Percentiles rank a stretch among this genome's conserved stretches.
phyloP scores from a whole-genome alignment of 2,113 vertebrate species.

The Paradoxurus hermaphroditus region DNA sequence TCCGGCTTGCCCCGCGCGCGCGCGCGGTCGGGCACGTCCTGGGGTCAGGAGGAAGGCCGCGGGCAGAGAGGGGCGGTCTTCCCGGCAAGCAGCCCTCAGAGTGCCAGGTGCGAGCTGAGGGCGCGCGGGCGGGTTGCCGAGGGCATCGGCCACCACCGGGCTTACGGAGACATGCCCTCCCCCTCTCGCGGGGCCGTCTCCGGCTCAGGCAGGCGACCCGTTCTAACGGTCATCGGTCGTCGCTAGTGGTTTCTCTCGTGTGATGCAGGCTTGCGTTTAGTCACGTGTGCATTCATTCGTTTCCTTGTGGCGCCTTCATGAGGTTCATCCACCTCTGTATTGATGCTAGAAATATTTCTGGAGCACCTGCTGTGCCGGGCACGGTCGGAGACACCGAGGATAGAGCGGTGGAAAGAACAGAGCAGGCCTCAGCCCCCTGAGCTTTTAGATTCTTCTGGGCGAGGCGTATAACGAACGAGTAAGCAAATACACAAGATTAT shows the following conservation, averaged over 20 bases:
- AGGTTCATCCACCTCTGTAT: background rate
- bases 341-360: background rate
- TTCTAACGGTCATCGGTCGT: accelerated
- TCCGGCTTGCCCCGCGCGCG: background rate
- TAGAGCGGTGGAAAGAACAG: background rate
- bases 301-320: background rate
- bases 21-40: too few species aligned
- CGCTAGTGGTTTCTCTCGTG: background rate
- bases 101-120: background rate
- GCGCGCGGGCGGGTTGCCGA: accelerated
- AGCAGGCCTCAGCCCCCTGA: background rate
- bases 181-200: too few species aligned
- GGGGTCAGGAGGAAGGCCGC: background rate
- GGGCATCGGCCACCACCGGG: too few species aligned
- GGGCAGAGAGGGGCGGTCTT: background rate
- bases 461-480: background rate
- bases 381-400: background rate
- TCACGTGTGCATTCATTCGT: background rate
- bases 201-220: background rate
- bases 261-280: background rate
- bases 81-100: background rate
- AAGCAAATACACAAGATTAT: background rate
- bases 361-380: background rate
- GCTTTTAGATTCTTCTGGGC: background rate
- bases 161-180: too few species aligned